phyloP scores from a whole-genome alignment of 1,140 invertebrate species.

The Temnothorax curvispinosus region DNA sequence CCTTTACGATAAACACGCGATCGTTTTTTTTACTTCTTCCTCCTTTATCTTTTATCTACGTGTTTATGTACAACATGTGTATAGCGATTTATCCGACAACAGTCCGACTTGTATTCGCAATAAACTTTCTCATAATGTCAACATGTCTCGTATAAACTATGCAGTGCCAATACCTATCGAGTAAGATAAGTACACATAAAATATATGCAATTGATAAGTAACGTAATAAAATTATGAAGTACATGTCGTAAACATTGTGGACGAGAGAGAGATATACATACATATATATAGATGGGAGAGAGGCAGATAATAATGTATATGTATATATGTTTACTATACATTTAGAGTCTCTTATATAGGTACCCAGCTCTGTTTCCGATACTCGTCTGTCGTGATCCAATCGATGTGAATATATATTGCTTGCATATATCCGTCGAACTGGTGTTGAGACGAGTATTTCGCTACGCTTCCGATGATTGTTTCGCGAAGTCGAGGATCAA shows the following conservation, averaged over 20 bases:
- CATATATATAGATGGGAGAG: constrained; percentile 36
- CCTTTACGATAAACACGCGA: not conserved
- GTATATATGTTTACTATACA: not conserved
- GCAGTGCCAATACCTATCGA: constrained; percentile 79
- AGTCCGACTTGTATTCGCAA: constrained; percentile 64
- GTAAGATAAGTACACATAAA: constrained; percentile 82
- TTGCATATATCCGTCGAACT: constrained; percentile 3
- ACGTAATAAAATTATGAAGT: constrained; percentile 84
- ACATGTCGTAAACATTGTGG: constrained; percentile 78
- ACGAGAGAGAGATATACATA: constrained; percentile 69
- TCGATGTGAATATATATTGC: constrained; percentile 22
- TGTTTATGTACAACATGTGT: constrained; percentile 78
- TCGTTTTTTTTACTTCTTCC: not conserved
- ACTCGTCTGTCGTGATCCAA: not conserved
- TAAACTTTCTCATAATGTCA: constrained; percentile 80
- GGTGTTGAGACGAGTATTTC: not conserved
- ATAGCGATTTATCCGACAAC: constrained; percentile 73
- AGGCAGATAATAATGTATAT: constrained; percentile 40
- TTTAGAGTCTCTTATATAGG: constrained; percentile 8
- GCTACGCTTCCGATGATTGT: not conserved
- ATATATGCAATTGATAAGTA: constrained; percentile 81
- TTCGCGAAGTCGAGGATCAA: not conserved
- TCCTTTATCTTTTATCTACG: constrained; percentile 55
- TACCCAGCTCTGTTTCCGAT: not conserved
- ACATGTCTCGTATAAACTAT: constrained; percentile 82